phyloP scores from a whole-genome alignment of 2,797 vertebrate genomes.

The Tenualosa ilisha region DNA sequence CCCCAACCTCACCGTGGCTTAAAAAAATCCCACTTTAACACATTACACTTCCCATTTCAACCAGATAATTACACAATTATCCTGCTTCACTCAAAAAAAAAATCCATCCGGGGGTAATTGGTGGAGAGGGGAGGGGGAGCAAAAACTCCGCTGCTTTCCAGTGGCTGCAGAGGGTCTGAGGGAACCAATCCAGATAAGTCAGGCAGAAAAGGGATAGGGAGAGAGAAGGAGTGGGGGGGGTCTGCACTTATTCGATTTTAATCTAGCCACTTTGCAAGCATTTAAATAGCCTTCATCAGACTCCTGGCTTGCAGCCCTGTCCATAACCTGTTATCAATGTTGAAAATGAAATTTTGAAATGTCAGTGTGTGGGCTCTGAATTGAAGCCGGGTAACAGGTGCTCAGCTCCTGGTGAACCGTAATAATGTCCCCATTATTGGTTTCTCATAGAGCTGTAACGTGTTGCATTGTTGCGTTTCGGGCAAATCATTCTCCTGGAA shows the following conservation, averaged over 20 bases:
- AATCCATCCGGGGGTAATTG: slow-evolving; percentile 92
- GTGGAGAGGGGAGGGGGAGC: slow-evolving; percentile 75
- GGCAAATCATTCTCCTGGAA: slow-evolving; percentile 70
- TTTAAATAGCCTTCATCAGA: slow-evolving; percentile 97
- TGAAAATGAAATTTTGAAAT: slow-evolving; percentile 94
- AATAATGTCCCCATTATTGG: slow-evolving; percentile 88
- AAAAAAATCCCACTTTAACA: slow-evolving; percentile 87
- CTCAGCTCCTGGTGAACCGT: slow-evolving; percentile 82
- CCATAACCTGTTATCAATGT: slow-evolving; percentile 95
- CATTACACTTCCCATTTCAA: slow-evolving; percentile 91
- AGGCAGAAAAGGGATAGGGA: slow-evolving; percentile 75
- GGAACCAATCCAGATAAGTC: slow-evolving; percentile 94
- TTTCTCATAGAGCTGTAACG: slow-evolving; percentile 83
- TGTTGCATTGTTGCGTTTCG: slow-evolving; percentile 79
- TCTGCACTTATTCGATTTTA: slow-evolving; percentile 94
- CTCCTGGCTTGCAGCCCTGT: slow-evolving; percentile 84
- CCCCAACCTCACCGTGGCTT: slow-evolving; percentile 56
- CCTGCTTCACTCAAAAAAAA: slow-evolving; percentile 86
- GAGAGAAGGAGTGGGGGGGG: slow-evolving; percentile 62
- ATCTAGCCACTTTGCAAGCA: slow-evolving; percentile 95
- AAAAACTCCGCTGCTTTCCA: slow-evolving; percentile 84
- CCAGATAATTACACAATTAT: slow-evolving; percentile 96
- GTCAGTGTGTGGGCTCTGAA: slow-evolving; percentile 85
- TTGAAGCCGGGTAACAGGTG: slow-evolving; percentile 90
- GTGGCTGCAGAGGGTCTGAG: slow-evolving; percentile 80